Evolutionary conservation across 2,113 vertebrate species (phyloP).

Genomic region (Fulmarus glacialis): DNA sequence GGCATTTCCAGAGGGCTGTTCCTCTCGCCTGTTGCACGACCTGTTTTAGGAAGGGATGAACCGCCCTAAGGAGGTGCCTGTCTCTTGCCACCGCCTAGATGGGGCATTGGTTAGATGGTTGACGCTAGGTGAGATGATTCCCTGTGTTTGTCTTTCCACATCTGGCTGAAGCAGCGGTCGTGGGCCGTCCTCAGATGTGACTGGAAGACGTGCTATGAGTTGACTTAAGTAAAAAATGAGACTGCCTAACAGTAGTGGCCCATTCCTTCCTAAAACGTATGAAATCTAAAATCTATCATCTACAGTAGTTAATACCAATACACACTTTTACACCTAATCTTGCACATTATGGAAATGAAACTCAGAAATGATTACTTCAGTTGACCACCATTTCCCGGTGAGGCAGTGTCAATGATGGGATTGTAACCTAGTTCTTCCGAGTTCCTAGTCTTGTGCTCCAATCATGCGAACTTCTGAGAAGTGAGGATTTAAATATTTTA

Average conservation of each 20-base stretch:
- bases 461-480: background rate
- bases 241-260: background rate
- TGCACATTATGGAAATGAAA: background rate
- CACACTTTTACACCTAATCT: background rate
- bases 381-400: background rate
- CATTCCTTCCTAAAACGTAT: rapidly evolving
- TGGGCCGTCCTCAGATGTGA: background rate
- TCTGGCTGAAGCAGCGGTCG: background rate
- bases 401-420: background rate
- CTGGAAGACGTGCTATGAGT: background rate
- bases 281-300: background rate
- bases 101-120: background rate
- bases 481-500: constrained; percentile 21
- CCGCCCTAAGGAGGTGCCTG: background rate
- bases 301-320: background rate
- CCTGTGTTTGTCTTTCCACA: background rate
- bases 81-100: rapidly evolving
- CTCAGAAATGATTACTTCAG: background rate
- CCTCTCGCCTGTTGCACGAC: background rate
- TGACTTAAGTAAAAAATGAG: background rate
- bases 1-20: background rate
- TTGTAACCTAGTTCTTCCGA: background rate
- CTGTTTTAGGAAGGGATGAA: background rate
- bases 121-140: background rate
- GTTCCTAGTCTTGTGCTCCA: background rate